Conservation (phyloP, 2,113 vertebrate species). For the Noturus placidus region DNA sequence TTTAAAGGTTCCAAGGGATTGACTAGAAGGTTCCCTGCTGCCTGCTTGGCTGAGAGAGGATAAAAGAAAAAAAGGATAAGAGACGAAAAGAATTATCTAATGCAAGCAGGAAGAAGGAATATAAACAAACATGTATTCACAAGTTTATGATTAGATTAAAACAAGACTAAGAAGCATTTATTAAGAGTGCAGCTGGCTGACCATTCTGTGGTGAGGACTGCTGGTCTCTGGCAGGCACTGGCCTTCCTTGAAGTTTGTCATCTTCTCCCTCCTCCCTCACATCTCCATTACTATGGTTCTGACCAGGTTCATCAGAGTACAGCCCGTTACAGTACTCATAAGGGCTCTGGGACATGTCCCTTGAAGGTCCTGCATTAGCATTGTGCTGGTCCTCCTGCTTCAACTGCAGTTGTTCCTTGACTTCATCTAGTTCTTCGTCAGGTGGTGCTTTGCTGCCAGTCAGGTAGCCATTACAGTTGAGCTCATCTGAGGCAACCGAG, state of each 20-base stretch:
- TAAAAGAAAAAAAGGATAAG: neutral
- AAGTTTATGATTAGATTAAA: conserved; percentile 10
- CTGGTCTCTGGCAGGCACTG: conserved; percentile 37
- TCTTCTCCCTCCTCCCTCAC: conserved; percentile 61
- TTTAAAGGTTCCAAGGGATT: conserved; percentile 96
- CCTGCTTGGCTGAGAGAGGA: conserved; percentile 76
- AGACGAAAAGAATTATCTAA: neutral
- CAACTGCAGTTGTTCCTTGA: conserved; percentile 66
- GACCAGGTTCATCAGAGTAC: conserved; percentile 45
- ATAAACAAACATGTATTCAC: neutral
- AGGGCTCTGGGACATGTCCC: conserved; percentile 46
- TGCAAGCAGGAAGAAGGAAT: neutral
- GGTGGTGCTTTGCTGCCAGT: conserved; percentile 57
- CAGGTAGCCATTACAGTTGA: conserved; percentile 85
- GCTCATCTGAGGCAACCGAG: conserved; percentile 58
- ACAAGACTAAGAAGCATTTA: neutral
- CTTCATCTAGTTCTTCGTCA: conserved; percentile 60
- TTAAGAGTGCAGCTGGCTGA: conserved; percentile 52
- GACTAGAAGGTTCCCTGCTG: conserved; percentile 88
- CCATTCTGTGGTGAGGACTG: conserved; percentile 62
- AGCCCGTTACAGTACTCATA: conserved; percentile 65
- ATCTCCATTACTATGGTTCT: conserved; percentile 41
- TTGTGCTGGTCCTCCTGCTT: conserved; percentile 83
- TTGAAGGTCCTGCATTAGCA: conserved; percentile 72
- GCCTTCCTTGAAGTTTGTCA: neutral